A percentile compares a stretch with the other conserved stretches of the same genome.
phyloP scores from a whole-genome alignment of 92 coral and sea anemone species.

The Epizoanthus ramosus region DNA sequence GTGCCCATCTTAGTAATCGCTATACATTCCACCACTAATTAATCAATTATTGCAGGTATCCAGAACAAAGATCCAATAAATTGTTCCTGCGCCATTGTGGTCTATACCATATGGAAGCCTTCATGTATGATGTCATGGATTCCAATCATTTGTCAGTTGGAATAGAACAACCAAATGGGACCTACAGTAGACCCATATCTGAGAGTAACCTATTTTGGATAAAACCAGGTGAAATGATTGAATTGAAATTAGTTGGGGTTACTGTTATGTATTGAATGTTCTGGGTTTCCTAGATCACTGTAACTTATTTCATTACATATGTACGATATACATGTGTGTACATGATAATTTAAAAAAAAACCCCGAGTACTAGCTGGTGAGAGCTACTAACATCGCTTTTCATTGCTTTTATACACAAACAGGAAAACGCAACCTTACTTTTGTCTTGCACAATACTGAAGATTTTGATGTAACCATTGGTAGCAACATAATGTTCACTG shows the following conservation, averaged over 20 bases:
- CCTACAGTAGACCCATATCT: neutral
- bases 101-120: neutral
- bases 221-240: constrained; percentile 26
- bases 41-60: neutral
- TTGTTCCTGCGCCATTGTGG: neutral
- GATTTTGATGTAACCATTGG: neutral
- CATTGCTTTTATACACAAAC: no score
- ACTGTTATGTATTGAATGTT: no score
- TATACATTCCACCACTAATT: no score
- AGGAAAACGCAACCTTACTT: constrained; percentile 6
- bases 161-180: constrained; percentile 14
- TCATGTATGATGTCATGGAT: constrained; percentile 10
- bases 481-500: constrained; percentile 3
- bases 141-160: constrained; percentile 10
- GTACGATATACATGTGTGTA: no score
- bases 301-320: no score
- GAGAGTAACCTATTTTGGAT: constrained; percentile 33
- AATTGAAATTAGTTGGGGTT: no score
- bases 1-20: no score
- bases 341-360: no score
- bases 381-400: no score
- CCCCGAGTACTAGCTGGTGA: no score
- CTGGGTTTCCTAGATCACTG: no score
- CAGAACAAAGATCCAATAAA: constrained; percentile 11
- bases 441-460: neutral